phyloP scores from a whole-genome alignment of 2,113 vertebrate genomes.

The Ceuthmochares aereus region DNA sequence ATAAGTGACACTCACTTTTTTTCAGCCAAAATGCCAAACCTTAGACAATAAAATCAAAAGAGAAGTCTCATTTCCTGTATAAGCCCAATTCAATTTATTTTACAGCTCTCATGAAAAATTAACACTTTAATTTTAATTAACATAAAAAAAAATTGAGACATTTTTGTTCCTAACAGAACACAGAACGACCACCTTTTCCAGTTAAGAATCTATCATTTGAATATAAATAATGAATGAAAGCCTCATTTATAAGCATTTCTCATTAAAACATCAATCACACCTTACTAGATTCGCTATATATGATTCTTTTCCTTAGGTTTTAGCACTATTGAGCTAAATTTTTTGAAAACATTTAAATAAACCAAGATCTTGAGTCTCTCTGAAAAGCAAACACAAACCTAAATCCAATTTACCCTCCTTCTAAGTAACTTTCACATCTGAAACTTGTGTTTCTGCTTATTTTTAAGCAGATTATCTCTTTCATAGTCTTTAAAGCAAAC shows the following conservation, averaged over 20 bases:
- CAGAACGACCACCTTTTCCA: neutral
- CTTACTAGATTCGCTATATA: neutral
- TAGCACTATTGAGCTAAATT: neutral
- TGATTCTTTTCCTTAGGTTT: neutral
- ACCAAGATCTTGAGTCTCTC: neutral
- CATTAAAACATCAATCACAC: neutral
- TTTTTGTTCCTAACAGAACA: neutral
- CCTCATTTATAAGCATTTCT: neutral
- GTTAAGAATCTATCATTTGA: neutral
- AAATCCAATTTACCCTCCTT: neutral
- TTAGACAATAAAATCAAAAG: slow-evolving; percentile 33
- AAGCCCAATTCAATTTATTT: slow-evolving; percentile 18
- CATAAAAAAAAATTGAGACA: neutral
- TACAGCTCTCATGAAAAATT: slow-evolving; percentile 22
- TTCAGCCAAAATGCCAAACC: neutral
- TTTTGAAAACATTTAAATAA: neutral
- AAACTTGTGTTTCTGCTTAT: neutral
- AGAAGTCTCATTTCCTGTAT: neutral
- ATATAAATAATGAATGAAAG: neutral
- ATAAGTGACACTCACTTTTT: neutral
- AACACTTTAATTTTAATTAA: slow-evolving; percentile 47
- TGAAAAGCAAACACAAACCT: neutral
- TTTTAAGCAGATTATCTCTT: neutral
- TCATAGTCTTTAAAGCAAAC: neutral
- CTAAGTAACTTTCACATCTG: neutral